Evolutionary conservation across 2,888 invertebrate genomes (phyloP), one percentile per base, ranked within the genome.

Genomic region (Oconnorella tubifera): DNA sequence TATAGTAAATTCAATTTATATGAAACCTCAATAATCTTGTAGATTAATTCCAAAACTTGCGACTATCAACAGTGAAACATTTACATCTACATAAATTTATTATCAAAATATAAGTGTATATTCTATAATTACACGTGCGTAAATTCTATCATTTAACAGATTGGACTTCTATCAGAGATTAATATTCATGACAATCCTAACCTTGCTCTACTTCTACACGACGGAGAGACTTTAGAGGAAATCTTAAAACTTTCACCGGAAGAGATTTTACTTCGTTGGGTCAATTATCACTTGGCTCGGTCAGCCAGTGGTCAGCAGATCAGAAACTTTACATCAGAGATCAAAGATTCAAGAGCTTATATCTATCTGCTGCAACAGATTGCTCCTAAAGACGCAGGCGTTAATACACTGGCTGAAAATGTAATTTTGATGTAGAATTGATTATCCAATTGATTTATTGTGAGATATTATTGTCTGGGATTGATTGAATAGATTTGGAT

Each of bases 151-250:
- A n/a, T n/a, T n/a, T 14, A 6, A 29, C 60, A 64, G 64, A 61
- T 61, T 77, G 99, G 99, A 78, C 86, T 99, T 60, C 95, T 99
- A 86, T 96, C 94, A 84, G 97, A 99, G 84, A 98, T 99, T 78
- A 97, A 97, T 19, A 84, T 99, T 75, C 93, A 94, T 75, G 93
- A 97, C 80, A 95, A 97, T 80, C 99, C 99, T 0, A 97, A 97
- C 0, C 85, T 99, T 68, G 92, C 97, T 0, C 89, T 92, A 23
- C 86, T 99, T 56, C 90, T 94, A 74, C 88, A 87, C 59, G 82
- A 80, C 1, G 84, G 82, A 3, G 99, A 99, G 81, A 89, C 90
- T 53, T 89, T 97, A 77, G 97, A 97, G 78, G 97, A 98, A 81
- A 86, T 99, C 48, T 88, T 96, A 84, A 92, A 92, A 66, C 84